Conservation (phyloP, 2,113 vertebrate genomes). For the Acrocephalus kingi region DNA sequence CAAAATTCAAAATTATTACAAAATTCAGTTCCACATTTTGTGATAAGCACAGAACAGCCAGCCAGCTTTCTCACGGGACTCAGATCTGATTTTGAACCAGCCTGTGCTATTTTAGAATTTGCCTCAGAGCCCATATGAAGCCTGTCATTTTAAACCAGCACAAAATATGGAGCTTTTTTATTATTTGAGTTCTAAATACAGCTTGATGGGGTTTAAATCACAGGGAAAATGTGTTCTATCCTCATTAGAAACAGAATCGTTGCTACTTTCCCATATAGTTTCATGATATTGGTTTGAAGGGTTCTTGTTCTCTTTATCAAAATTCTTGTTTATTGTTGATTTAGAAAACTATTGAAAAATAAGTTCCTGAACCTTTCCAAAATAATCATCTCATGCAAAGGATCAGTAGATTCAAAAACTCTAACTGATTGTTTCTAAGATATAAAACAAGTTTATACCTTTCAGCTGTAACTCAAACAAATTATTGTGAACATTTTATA, state of each 20-base stretch:
- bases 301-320: background rate
- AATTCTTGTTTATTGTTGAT: background rate
- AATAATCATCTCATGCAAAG: background rate
- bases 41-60: background rate
- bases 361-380: background rate
- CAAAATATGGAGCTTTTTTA: background rate
- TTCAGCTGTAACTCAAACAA: conserved; percentile 8
- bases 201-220: background rate
- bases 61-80: background rate
- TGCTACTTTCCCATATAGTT: background rate
- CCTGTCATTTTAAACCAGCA: background rate
- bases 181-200: background rate
- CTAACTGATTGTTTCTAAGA: background rate
- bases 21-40: background rate
- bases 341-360: background rate
- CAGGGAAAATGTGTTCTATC: background rate
- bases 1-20: background rate
- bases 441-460: background rate
- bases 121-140: background rate
- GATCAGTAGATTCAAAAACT: background rate
- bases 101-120: background rate
- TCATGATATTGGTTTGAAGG: background rate
- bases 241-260: background rate
- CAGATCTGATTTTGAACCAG: background rate
- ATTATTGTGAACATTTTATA: background rate